These are phyloP conservation scores for Dryadula phaetusa DNA, from an alignment of 2,888 invertebrate species.

Conservation along the genomic window DNA sequence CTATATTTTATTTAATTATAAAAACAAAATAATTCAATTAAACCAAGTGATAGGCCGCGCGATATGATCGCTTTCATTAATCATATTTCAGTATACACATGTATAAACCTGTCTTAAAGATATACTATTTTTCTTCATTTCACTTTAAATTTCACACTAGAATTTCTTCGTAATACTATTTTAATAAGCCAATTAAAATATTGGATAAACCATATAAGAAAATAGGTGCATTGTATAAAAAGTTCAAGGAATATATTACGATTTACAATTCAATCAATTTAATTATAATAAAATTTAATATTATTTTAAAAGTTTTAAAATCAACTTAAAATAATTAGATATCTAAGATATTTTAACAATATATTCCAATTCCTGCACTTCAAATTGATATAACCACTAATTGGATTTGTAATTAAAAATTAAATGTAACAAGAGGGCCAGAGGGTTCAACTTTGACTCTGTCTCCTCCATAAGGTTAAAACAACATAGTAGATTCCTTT, in stretches of 20 bases:
- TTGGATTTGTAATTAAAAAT: too few relatives aligned
- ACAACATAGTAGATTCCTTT: too few relatives aligned
- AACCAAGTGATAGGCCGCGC: slow-evolving; percentile 50
- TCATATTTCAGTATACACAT: slow-evolving; percentile 61
- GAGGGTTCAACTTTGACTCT: too few relatives aligned
- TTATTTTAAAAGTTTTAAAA: background rate
- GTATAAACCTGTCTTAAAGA: slow-evolving; percentile 58
- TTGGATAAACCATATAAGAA: background rate
- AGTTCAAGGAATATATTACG: background rate
- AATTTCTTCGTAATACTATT: background rate
- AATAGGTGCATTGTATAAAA: background rate
- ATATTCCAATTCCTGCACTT: too few relatives aligned
- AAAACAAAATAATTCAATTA: slow-evolving; percentile 57
- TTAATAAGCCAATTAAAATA: slow-evolving; percentile 6
- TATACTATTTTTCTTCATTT: slow-evolving; percentile 34
- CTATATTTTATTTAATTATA: too few relatives aligned
- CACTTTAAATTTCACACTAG: slow-evolving; percentile 22
- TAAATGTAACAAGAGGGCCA: too few relatives aligned
- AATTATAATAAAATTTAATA: background rate
- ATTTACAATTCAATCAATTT: background rate
- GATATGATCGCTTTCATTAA: slow-evolving; percentile 62
- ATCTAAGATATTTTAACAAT: too few relatives aligned
- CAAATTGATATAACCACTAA: too few relatives aligned
- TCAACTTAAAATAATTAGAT: too few relatives aligned
- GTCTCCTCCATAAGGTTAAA: too few relatives aligned